These are phyloP conservation scores for Spatulosminthurus flaviceps DNA, from an alignment of 2,888 invertebrate genomes.

Conservation along the genomic window DNA sequence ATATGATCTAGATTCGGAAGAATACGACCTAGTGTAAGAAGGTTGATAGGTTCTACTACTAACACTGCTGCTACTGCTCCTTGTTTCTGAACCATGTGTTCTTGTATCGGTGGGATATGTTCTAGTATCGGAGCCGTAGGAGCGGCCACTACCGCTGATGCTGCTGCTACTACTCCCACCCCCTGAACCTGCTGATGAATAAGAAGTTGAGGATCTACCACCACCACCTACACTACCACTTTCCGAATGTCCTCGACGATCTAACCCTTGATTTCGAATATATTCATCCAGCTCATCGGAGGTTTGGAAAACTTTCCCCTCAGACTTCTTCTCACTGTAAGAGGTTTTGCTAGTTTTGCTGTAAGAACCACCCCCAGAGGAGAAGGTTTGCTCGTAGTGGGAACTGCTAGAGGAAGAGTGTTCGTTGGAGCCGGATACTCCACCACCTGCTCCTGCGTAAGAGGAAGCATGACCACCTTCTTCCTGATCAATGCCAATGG, in stretches of 20 bases:
- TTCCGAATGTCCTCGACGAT: background rate
- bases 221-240: background rate
- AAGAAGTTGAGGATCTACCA: too few relatives aligned
- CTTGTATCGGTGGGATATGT: background rate
- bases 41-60: background rate
- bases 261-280: constrained; percentile 19
- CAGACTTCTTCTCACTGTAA: constrained; percentile 51
- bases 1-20: background rate
- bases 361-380: constrained; percentile 51
- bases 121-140: background rate
- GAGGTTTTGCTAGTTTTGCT: constrained; percentile 32
- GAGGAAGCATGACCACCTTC: constrained; percentile 37
- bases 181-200: too few relatives aligned
- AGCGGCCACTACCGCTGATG: background rate
- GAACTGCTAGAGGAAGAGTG: constrained; percentile 49
- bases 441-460: constrained; percentile 24
- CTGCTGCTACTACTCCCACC: too few relatives aligned
- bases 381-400: constrained; percentile 63
- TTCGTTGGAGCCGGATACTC: constrained; percentile 37
- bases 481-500: constrained; percentile 54
- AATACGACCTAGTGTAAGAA: background rate
- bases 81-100: background rate
- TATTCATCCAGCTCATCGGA: constrained; percentile 42
- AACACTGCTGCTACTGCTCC: too few relatives aligned
- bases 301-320: constrained; percentile 37